These are phyloP conservation scores for Leptopilina myrica DNA, from an alignment of 2,888 invertebrate genomes.

Conservation along the genomic window DNA sequence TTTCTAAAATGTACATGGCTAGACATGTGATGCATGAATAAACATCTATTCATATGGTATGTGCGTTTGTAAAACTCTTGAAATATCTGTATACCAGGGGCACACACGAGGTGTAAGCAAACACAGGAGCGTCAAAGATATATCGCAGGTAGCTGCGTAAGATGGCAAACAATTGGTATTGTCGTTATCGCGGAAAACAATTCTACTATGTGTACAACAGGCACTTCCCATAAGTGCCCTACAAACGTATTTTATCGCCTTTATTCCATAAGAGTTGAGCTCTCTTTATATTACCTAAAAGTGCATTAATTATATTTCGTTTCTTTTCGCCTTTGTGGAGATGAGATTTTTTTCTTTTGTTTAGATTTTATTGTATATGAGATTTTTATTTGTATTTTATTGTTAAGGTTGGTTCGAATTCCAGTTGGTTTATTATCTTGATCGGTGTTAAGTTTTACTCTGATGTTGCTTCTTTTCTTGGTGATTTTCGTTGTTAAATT, in stretches of 20 bases:
- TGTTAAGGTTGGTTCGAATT: no score
- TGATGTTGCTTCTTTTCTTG: no score
- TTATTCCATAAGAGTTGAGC: not conserved
- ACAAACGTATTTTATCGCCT: not conserved
- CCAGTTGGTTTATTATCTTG: no score
- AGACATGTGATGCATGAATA: conserved; percentile 15
- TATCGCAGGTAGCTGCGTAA: conserved; percentile 22
- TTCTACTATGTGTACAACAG: not conserved
- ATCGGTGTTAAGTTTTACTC: no score
- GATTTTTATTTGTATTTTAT: no score
- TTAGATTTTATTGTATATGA: no score
- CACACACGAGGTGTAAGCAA: conserved; percentile 8
- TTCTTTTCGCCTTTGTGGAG: no score
- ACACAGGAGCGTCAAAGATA: conserved; percentile 9
- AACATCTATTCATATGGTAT: conserved; percentile 3
- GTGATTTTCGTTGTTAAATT: no score
- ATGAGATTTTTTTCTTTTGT: no score
- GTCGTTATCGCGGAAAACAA: conserved; percentile 20
- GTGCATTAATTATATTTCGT: not conserved
- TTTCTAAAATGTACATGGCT: not conserved
- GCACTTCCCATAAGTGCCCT: conserved; percentile 21
- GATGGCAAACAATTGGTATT: conserved; percentile 25
- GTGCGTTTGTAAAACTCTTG: conserved; percentile 16
- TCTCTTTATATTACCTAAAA: not conserved
- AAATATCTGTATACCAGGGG: conserved; percentile 12